phyloP scores from a whole-genome alignment of 2,888 invertebrate genomes.

The Kuschelorhynchus macadamiae region DNA sequence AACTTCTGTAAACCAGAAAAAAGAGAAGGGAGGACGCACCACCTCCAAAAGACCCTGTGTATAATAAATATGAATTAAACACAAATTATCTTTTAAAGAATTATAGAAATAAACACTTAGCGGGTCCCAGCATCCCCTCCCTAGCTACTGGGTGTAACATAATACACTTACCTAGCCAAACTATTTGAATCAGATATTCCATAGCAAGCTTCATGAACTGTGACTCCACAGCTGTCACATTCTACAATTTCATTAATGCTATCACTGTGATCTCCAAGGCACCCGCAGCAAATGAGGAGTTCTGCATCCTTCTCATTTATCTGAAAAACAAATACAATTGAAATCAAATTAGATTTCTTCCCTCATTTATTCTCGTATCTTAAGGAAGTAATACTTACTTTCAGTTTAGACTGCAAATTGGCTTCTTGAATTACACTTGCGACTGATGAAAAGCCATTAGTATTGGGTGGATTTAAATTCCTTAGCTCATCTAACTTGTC shows the following conservation, averaged over 20 bases:
- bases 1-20: too few relatives aligned
- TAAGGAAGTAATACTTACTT: conserved; percentile 53
- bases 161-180: conserved; percentile 72
- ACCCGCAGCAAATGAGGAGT: conserved; percentile 91
- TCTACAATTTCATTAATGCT: conserved; percentile 97
- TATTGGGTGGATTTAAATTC: conserved; percentile 57
- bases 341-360: too few relatives aligned
- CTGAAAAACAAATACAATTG: conserved; percentile 55
- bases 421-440: conserved; percentile 71
- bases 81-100: too few relatives aligned
- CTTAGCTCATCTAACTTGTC: conserved; percentile 58
- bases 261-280: conserved; percentile 93
- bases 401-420: conserved; percentile 60
- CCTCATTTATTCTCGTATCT: too few relatives aligned
- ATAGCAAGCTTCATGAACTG: conserved; percentile 98
- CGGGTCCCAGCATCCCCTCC: too few relatives aligned
- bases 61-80: too few relatives aligned
- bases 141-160: too few relatives aligned
- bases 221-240: conserved; percentile 96
- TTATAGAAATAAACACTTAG: too few relatives aligned
- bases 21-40: too few relatives aligned
- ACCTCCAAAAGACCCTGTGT: too few relatives aligned
- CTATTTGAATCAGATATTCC: conserved; percentile 94
- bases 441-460: conserved; percentile 67
- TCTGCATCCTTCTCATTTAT: conserved; percentile 69